A percentile compares a stretch with the other conserved stretches of the same genome.
Conservation (phyloP, 2,888 invertebrate species). For the Blastobasis adustella region DNA sequence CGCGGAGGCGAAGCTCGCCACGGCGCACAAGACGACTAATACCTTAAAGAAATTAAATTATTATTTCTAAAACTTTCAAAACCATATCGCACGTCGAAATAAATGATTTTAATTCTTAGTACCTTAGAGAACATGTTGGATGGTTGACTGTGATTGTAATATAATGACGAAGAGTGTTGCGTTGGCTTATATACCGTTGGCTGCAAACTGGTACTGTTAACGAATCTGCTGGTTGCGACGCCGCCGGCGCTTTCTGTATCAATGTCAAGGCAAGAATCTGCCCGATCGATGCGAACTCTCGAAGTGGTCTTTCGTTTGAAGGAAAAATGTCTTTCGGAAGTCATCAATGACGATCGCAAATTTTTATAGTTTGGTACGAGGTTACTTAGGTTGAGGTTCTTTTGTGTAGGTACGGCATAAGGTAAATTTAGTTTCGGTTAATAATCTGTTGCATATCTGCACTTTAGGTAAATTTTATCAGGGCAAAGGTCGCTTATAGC, state of each 20-base stretch:
- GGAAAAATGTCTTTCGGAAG: too few relatives aligned
- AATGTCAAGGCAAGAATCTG: conserved; percentile 55
- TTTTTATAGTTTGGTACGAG: too few relatives aligned
- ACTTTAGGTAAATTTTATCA: too few relatives aligned
- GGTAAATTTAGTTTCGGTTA: too few relatives aligned
- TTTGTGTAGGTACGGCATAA: too few relatives aligned
- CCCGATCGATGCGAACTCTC: conserved; percentile 17
- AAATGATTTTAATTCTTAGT: conserved; percentile 9
- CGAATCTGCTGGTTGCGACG: conserved; percentile 26
- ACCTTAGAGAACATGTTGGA: conserved; percentile 69
- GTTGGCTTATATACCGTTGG: conserved; percentile 56
- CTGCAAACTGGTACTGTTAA: conserved; percentile 49
- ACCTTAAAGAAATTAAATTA: conserved; percentile 37
- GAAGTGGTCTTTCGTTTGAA: conserved; percentile 16
- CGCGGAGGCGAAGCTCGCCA: conserved; percentile 74
- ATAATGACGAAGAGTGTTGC: conserved; percentile 50
- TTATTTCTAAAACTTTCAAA: too few relatives aligned
- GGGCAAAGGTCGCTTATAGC: too few relatives aligned
- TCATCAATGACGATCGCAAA: too few relatives aligned
- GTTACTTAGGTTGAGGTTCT: too few relatives aligned
- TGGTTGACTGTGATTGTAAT: conserved; percentile 47
- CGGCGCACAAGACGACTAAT: conserved; percentile 71
- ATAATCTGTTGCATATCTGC: too few relatives aligned
- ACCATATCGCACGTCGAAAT: not conserved
- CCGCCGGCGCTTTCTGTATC: conserved; percentile 46